A percentile compares a stretch with the other conserved stretches of the same genome.
These are phyloP conservation scores for Calidris pygmaea DNA, from an alignment of 2,113 vertebrate species.

Conservation along the genomic window DNA sequence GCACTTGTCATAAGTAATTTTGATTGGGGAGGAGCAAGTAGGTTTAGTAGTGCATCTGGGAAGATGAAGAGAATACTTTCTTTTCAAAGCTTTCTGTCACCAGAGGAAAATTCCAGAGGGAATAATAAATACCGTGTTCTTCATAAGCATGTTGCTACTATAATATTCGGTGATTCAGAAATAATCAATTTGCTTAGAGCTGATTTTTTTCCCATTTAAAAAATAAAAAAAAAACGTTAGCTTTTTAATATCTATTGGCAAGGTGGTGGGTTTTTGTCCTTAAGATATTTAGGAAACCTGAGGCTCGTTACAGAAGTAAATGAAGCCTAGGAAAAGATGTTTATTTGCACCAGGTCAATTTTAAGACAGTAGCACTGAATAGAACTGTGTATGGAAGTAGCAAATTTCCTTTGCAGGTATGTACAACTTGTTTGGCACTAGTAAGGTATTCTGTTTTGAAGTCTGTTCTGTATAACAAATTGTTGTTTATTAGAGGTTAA, in stretches of 20 bases:
- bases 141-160: neutral
- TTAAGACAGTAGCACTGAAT: neutral
- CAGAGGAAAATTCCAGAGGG: neutral
- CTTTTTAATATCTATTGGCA: neutral
- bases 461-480: neutral
- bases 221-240: neutral
- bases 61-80: neutral
- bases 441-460: neutral
- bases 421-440: neutral
- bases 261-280: neutral
- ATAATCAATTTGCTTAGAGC: neutral
- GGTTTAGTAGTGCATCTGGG: neutral
- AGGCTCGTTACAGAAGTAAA: neutral
- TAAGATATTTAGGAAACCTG: neutral
- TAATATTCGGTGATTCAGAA: neutral
- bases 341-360: neutral
- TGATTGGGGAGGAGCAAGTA: neutral
- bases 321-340: neutral
- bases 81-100: neutral
- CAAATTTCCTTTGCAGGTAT: neutral
- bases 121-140: neutral
- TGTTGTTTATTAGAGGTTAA: neutral
- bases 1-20: neutral
- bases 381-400: neutral
- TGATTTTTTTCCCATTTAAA: neutral